Conservation (phyloP, 2,113 vertebrate species). For the Pachycephala philippinensis region DNA sequence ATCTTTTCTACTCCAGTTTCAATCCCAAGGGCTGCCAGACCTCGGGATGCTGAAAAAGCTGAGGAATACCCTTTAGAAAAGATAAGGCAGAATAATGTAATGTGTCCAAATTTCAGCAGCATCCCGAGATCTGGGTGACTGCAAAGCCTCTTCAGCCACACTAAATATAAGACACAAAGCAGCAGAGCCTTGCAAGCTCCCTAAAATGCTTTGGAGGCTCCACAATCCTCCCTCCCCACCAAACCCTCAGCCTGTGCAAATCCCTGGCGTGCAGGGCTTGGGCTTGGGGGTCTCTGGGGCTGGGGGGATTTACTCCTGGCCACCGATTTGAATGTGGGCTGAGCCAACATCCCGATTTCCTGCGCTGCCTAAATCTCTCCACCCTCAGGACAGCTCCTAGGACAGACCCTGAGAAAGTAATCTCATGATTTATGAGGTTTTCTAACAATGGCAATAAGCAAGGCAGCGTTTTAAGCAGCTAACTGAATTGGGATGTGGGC, state of each 20-base stretch:
- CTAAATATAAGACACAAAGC: background rate
- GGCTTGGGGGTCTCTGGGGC: background rate
- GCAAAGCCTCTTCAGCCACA: background rate
- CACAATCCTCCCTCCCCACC: background rate
- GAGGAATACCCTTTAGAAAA: background rate
- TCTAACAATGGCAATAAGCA: constrained; percentile 54
- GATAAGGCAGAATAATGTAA: background rate
- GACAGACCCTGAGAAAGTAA: constrained; percentile 31
- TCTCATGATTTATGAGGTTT: constrained; percentile 54
- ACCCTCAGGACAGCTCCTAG: background rate
- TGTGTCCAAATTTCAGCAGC: background rate
- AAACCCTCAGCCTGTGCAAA: background rate
- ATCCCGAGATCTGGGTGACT: background rate
- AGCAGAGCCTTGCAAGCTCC: background rate
- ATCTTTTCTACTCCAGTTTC: background rate
- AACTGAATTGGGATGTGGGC: constrained; percentile 43
- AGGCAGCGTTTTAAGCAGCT: constrained; percentile 48
- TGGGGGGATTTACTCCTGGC: background rate
- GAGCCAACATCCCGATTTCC: background rate
- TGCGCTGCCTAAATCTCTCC: background rate
- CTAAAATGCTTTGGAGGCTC: background rate
- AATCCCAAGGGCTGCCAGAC: background rate
- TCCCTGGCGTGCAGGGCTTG: background rate
- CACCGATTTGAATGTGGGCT: background rate
- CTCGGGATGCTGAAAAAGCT: background rate